Conservation (phyloP, 2,797 vertebrate species). For the Argentina silus region DNA sequence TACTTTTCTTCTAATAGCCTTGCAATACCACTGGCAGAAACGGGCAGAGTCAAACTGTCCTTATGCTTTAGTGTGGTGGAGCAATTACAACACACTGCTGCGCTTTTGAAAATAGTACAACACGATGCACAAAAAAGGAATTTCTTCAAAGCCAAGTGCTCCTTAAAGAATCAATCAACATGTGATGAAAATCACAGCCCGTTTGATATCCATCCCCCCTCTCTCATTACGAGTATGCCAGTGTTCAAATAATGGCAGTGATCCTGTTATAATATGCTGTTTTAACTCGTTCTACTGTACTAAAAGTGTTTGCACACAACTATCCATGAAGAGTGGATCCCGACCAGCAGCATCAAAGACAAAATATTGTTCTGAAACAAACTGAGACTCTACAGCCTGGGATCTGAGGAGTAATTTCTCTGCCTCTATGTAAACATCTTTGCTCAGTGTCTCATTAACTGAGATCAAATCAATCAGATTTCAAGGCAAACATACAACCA, state of each 20-base stretch:
- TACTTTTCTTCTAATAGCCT: background rate
- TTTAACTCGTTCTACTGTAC: slow-evolving; percentile 41
- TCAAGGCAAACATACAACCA: too few relatives aligned
- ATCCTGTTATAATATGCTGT: slow-evolving; percentile 9
- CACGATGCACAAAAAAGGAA: background rate
- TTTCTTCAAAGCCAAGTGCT: background rate
- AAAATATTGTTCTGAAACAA: slow-evolving; percentile 49
- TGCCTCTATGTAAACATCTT: slow-evolving; percentile 9
- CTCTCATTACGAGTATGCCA: background rate
- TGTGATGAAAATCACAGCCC: background rate
- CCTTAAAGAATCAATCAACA: background rate
- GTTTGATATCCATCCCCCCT: background rate
- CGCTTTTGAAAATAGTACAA: background rate
- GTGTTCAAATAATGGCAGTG: background rate
- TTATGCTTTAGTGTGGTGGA: too few relatives aligned
- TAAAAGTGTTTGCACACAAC: slow-evolving; percentile 33
- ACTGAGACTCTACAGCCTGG: slow-evolving; percentile 35
- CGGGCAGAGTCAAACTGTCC: background rate
- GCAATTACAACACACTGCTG: background rate
- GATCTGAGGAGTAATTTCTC: slow-evolving; percentile 42
- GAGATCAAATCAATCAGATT: too few relatives aligned
- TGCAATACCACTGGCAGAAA: background rate
- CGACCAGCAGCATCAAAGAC: slow-evolving; percentile 55
- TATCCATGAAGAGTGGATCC: slow-evolving; percentile 45
- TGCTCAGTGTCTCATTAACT: too few relatives aligned